Evolutionary conservation across 2,113 vertebrate genomes (phyloP).

Genomic region (Muntiacus muntjak): DNA sequence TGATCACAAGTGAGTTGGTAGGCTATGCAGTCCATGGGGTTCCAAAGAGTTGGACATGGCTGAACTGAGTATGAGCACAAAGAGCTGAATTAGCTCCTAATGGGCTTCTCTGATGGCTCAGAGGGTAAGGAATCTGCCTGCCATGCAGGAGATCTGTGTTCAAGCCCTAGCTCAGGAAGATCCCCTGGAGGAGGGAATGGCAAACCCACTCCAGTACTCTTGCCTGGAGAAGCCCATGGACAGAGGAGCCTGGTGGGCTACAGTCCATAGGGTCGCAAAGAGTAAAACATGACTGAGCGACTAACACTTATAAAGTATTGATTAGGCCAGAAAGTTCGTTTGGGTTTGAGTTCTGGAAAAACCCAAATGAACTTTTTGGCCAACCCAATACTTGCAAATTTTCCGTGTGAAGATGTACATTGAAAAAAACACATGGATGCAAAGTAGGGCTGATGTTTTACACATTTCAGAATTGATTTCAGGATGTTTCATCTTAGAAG

Average conservation of each 20-base stretch:
- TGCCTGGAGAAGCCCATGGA: background rate
- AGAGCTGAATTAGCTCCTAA: background rate
- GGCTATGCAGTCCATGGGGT: background rate
- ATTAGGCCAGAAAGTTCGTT: background rate
- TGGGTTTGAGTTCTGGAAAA: background rate
- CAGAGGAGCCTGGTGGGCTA: background rate
- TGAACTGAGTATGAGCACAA: background rate
- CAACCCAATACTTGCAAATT: background rate
- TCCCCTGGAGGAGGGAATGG: background rate
- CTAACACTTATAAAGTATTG: background rate
- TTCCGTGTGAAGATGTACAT: background rate
- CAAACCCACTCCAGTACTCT: background rate
- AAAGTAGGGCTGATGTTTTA: background rate
- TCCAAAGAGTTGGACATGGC: background rate
- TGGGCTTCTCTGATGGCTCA: background rate
- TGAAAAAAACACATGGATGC: background rate
- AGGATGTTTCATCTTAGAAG: conserved; percentile 29
- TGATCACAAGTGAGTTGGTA: background rate
- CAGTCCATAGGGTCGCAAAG: background rate
- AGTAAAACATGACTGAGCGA: background rate
- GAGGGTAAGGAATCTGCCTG: background rate
- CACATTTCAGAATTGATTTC: background rate
- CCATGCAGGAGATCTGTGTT: background rate
- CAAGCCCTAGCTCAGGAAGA: background rate
- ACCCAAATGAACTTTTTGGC: background rate